A percentile compares a stretch with the other conserved stretches of the same genome.
Evolutionary conservation across 2,888 invertebrate genomes (phyloP).

Genomic region (Xylota sylvarum): DNA sequence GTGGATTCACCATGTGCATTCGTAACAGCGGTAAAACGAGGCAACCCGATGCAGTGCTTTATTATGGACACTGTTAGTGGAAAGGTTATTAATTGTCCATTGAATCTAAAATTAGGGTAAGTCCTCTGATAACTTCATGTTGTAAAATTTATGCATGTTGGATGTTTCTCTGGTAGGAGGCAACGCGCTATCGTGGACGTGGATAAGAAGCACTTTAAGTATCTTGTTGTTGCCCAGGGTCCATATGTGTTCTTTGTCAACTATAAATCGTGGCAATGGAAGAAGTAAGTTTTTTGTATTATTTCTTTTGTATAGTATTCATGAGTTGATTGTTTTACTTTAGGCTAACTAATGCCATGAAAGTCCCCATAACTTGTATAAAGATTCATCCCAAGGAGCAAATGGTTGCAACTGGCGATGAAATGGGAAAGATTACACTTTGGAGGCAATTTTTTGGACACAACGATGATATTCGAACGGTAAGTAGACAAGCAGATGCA

Average conservation of each 20-base stretch:
- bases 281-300: slow-evolving; percentile 77
- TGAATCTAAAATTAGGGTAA: slow-evolving; percentile 56
- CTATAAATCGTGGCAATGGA: slow-evolving; percentile 80
- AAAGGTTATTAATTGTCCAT: slow-evolving; percentile 19
- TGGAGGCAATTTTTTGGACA: slow-evolving; percentile 86
- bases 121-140: not conserved
- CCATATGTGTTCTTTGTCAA: slow-evolving; percentile 79
- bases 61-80: slow-evolving; percentile 80
- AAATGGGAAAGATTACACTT: slow-evolving; percentile 87
- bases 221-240: slow-evolving; percentile 80
- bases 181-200: slow-evolving; percentile 79
- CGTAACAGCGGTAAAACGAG: slow-evolving; percentile 76
- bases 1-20: slow-evolving; percentile 81
- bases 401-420: slow-evolving; percentile 89
- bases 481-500: too few relatives aligned
- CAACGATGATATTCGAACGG: slow-evolving; percentile 2
- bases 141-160: not conserved
- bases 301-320: not conserved
- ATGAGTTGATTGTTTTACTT: slow-evolving; percentile 12
- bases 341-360: slow-evolving; percentile 78
- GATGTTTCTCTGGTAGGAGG: slow-evolving; percentile 71
- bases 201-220: slow-evolving; percentile 80
- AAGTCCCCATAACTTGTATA: slow-evolving; percentile 86
- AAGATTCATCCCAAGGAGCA: slow-evolving; percentile 89
- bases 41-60: slow-evolving; percentile 72